These are phyloP conservation scores for Neolamprologus fasciatus DNA, from an alignment of 2,113 vertebrate genomes.

Conservation along the genomic window DNA sequence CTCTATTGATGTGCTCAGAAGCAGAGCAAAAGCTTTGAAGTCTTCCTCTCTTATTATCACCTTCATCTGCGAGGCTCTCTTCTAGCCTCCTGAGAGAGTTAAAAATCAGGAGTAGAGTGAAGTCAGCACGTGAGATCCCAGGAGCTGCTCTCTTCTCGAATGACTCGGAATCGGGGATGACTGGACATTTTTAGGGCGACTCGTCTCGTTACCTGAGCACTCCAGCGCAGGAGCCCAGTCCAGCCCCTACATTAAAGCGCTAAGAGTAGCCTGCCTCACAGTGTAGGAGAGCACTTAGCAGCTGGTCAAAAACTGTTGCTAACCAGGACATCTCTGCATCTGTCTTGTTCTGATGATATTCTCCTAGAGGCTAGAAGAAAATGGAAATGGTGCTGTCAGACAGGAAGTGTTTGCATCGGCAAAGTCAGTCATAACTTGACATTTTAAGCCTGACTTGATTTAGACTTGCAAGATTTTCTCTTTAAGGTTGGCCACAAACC, in stretches of 20 bases:
- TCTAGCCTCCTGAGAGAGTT: neutral
- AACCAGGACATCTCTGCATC: neutral
- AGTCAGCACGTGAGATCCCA: neutral
- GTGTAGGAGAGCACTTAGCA: neutral
- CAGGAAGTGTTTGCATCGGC: neutral
- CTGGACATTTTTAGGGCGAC: neutral
- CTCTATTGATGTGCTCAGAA: neutral
- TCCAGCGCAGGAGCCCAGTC: neutral
- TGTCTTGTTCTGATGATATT: neutral
- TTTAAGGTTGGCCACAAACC: neutral
- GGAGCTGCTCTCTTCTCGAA: neutral
- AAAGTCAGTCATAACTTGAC: neutral
- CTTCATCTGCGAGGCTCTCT: neutral
- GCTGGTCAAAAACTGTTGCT: neutral
- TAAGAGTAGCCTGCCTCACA: neutral
- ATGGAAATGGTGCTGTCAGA: neutral
- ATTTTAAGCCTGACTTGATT: neutral
- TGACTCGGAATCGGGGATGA: fast-evolving
- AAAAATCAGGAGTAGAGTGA: neutral
- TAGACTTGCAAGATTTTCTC: neutral
- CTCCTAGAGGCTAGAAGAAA: neutral
- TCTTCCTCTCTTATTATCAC: neutral
- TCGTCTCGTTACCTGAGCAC: neutral
- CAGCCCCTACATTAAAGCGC: neutral
- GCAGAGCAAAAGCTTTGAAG: neutral